A percentile compares a stretch with the other conserved stretches of the same genome.
These are phyloP conservation scores for Petrocephalus sullivani DNA, from an alignment of 2,797 vertebrate species.

Conservation along the genomic window DNA sequence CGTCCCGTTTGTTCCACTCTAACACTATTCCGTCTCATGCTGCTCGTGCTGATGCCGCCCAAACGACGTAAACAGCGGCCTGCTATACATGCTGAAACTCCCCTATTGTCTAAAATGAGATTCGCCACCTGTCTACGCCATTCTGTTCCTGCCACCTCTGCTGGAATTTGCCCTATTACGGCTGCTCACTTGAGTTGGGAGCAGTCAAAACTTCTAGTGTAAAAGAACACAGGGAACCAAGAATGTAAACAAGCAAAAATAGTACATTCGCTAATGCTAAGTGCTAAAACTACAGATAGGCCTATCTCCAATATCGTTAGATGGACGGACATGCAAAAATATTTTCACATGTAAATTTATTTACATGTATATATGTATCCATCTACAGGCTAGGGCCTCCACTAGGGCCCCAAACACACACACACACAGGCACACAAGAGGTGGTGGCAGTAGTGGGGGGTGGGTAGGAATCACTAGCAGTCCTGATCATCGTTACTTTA, in stretches of 20 bases:
- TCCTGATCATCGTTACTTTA: background rate
- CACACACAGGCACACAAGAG: too few relatives aligned
- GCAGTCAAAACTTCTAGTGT: background rate
- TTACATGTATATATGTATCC: too few relatives aligned
- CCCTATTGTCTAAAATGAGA: background rate
- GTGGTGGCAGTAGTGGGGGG: too few relatives aligned
- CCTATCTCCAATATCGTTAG: background rate
- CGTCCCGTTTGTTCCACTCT: background rate
- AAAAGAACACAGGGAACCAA: background rate
- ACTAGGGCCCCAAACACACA: background rate
- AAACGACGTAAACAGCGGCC: too few relatives aligned
- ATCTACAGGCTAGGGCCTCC: background rate
- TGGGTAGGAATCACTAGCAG: too few relatives aligned
- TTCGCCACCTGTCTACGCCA: background rate
- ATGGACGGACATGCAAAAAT: background rate
- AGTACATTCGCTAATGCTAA: background rate
- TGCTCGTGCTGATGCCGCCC: background rate
- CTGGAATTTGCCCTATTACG: background rate
- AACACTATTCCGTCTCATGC: background rate
- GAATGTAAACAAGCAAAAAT: background rate
- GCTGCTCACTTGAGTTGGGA: background rate
- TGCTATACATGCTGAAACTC: background rate
- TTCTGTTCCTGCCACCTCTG: background rate
- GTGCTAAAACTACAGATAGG: background rate
- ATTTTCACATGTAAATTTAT: background rate